phyloP scores from a whole-genome alignment of 2,888 invertebrate species.

The Platycheirus albimanus region DNA sequence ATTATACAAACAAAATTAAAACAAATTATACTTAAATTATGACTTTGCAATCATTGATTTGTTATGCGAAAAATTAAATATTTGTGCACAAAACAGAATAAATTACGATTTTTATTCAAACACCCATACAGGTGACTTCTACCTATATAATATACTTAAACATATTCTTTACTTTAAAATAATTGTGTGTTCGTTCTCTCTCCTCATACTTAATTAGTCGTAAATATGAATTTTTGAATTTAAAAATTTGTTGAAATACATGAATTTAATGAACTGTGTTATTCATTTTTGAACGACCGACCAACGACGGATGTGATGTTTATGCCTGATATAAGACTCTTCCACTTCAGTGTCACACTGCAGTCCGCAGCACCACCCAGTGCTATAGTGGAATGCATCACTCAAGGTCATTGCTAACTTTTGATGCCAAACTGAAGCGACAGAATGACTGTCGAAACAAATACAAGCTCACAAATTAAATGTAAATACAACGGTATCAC shows the following conservation, averaged over 20 bases:
- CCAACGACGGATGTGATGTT: constrained; percentile 33
- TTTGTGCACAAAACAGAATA: too few species aligned
- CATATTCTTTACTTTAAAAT: too few species aligned
- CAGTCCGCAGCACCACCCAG: not conserved
- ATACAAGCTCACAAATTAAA: constrained; percentile 3
- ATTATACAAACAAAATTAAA: too few species aligned
- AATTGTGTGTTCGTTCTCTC: too few species aligned
- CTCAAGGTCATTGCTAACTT: constrained; percentile 54
- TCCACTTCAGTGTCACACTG: not conserved
- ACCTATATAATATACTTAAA: too few species aligned
- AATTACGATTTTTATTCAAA: too few species aligned
- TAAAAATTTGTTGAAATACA: constrained; percentile 43
- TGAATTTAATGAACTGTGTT: constrained; percentile 58
- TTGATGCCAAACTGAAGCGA: constrained; percentile 57
- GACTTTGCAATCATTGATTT: too few species aligned
- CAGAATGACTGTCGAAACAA: constrained; percentile 49
- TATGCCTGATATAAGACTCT: not conserved
- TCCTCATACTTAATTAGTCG: constrained; percentile 57
- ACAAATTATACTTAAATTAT: too few species aligned
- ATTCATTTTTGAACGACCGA: not conserved
- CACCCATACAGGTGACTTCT: too few species aligned
- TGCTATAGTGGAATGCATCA: constrained; percentile 14
- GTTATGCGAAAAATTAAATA: too few species aligned
- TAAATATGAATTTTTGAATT: constrained; percentile 50
- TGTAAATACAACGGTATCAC: constrained; percentile 29